Conservation (phyloP, 2,113 vertebrate genomes). For the Hippocampus barbouri region DNA sequence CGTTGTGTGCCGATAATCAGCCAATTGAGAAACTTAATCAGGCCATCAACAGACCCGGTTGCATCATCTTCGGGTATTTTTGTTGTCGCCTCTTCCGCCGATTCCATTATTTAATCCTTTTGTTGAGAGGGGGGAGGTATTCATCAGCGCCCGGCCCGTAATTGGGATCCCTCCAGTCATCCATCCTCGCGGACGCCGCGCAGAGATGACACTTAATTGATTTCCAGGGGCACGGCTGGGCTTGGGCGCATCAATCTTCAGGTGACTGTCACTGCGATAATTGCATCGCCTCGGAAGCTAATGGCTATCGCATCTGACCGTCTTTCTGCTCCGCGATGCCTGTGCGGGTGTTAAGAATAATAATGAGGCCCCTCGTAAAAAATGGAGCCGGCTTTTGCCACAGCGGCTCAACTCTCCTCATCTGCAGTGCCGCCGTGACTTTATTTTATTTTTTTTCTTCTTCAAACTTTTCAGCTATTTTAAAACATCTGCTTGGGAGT, state of each 20-base stretch:
- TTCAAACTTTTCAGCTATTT: too few species aligned
- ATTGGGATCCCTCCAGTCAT: slow-evolving; percentile 67
- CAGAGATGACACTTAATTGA: slow-evolving; percentile 67
- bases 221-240: slow-evolving; percentile 53
- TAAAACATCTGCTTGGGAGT: too few species aligned
- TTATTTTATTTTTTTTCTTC: slow-evolving; percentile 20
- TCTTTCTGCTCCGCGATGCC: slow-evolving; percentile 32
- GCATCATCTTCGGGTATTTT: not conserved
- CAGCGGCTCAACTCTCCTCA: slow-evolving; percentile 10
- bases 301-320: slow-evolving; percentile 56
- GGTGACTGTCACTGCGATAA: slow-evolving; percentile 57
- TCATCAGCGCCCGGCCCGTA: slow-evolving; percentile 54
- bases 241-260: slow-evolving; percentile 60
- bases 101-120: slow-evolving; percentile 55
- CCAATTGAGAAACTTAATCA: not conserved
- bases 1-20: not conserved
- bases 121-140: slow-evolving; percentile 42
- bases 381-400: slow-evolving; percentile 18
- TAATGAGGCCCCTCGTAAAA: slow-evolving; percentile 28
- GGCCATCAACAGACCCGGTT: not conserved
- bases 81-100: slow-evolving; percentile 45
- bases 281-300: slow-evolving; percentile 50
- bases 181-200: slow-evolving; percentile 56
- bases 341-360: slow-evolving; percentile 38
- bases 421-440: slow-evolving; percentile 25